phyloP scores from a whole-genome alignment of 2,113 vertebrate genomes.

The Vanacampus margaritifer region DNA sequence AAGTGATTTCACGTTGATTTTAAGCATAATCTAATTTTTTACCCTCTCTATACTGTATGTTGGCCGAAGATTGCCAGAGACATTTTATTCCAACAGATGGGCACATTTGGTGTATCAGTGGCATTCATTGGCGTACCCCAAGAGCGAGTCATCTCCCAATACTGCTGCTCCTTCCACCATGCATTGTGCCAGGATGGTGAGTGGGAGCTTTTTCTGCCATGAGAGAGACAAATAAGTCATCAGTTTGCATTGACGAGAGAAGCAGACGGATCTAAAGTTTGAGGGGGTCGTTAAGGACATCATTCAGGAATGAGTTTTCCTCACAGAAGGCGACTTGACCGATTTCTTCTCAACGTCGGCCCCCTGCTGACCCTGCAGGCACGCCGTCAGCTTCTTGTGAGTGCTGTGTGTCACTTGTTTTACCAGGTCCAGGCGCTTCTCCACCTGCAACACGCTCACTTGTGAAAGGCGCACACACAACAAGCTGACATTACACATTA shows the following conservation, averaged over 20 bases:
- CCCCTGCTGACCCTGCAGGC: conserved; percentile 96
- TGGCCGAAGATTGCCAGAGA: too few relatives aligned
- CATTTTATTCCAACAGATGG: too few relatives aligned
- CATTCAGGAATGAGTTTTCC: conserved; percentile 9
- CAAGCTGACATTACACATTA: too few relatives aligned
- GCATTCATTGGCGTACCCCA: conserved; percentile 75
- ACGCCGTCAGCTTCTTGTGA: conserved; percentile 95
- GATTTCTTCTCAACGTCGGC: conserved; percentile 91
- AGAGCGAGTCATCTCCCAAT: conserved; percentile 90
- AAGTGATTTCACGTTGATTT: too few relatives aligned
- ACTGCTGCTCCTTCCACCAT: conserved; percentile 89
- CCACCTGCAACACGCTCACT: conserved; percentile 75
- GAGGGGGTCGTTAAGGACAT: not conserved
- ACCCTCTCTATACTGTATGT: too few relatives aligned
- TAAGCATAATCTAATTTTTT: too few relatives aligned
- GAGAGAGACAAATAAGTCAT: conserved; percentile 21
- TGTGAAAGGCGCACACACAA: not conserved
- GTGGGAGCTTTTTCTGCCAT: conserved; percentile 90
- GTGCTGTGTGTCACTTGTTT: conserved; percentile 98
- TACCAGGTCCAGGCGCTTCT: conserved; percentile 95
- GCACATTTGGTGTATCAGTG: too few relatives aligned
- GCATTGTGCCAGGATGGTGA: conserved; percentile 91
- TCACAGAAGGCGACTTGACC: conserved; percentile 80
- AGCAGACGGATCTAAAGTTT: not conserved
- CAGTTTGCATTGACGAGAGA: not conserved